Evolutionary conservation across 2,888 invertebrate genomes (phyloP).

Genomic region (Euphydryas editha): DNA sequence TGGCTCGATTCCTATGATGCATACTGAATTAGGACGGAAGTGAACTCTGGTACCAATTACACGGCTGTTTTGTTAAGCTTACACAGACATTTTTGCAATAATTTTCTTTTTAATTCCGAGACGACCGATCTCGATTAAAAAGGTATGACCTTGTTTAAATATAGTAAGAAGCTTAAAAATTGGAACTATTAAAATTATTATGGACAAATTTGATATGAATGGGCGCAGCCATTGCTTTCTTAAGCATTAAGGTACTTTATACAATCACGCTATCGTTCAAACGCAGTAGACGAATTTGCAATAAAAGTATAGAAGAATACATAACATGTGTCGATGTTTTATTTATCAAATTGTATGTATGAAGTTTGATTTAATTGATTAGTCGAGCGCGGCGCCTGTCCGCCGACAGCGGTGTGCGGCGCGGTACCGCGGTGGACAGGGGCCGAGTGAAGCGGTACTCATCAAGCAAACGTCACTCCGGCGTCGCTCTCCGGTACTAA

Average conservation of each 20-base stretch:
- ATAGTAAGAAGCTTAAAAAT: conserved; percentile 79
- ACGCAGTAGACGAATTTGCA: conserved; percentile 65
- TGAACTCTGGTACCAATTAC: conserved; percentile 83
- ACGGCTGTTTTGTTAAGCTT: conserved; percentile 82
- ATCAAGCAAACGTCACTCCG: conserved; percentile 61
- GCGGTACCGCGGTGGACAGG: conserved; percentile 26
- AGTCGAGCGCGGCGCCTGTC: conserved; percentile 51
- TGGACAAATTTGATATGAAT: conserved; percentile 83
- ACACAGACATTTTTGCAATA: conserved; percentile 79
- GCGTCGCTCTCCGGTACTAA: conserved; percentile 54
- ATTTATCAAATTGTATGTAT: conserved; percentile 45
- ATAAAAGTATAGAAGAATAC: conserved; percentile 54
- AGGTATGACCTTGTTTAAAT: conserved; percentile 68
- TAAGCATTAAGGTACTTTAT: conserved; percentile 75
- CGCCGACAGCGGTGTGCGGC: conserved; percentile 44
- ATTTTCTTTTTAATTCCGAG: conserved; percentile 67
- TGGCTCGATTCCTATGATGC: conserved; percentile 83
- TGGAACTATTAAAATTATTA: conserved; percentile 78
- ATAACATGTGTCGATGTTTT: conserved; percentile 50
- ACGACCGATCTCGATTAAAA: conserved; percentile 66
- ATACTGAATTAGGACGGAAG: conserved; percentile 83
- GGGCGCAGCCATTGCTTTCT: conserved; percentile 78
- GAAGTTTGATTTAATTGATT: conserved; percentile 39
- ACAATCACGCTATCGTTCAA: conserved; percentile 73
- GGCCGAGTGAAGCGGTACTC: conserved; percentile 51